Conservation (phyloP, 64 coral and sea anemone genomes). For the Stichodactyla helianthus region DNA sequence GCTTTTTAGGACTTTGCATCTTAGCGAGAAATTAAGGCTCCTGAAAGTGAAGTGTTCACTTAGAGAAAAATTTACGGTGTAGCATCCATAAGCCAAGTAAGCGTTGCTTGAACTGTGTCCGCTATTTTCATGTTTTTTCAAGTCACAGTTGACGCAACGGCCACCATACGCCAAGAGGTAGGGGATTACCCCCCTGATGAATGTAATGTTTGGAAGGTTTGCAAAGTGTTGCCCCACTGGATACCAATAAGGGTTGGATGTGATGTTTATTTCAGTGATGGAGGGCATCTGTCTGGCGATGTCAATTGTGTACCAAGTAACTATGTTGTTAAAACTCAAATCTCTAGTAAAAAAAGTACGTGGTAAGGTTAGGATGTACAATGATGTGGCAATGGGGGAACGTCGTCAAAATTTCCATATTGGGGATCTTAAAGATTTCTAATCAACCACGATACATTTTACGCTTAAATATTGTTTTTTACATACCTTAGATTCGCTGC, state of each 20-base stretch:
- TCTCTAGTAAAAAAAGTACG: background rate
- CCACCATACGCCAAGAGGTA: background rate
- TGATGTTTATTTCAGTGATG: background rate
- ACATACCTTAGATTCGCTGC: no score
- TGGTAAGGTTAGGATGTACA: background rate
- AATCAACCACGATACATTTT: no score
- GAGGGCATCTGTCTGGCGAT: background rate
- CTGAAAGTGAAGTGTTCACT: background rate
- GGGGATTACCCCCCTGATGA: background rate
- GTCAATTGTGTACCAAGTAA: background rate
- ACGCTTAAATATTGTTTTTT: no score
- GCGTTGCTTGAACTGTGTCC: background rate
- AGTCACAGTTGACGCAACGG: background rate
- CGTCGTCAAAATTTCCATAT: background rate
- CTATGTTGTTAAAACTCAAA: background rate
- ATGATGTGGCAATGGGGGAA: background rate
- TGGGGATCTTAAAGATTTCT: no score
- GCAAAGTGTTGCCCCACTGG: background rate
- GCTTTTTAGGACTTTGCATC: background rate
- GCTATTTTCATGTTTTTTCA: background rate
- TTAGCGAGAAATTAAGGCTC: background rate
- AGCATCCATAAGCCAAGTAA: background rate
- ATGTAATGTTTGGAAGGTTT: background rate
- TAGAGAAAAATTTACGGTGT: background rate
- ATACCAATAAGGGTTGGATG: background rate